Evolutionary conservation across 2,113 vertebrate species (phyloP), one percentile per base, ranked within the genome.

Genomic region (Fregetta grallaria): DNA sequence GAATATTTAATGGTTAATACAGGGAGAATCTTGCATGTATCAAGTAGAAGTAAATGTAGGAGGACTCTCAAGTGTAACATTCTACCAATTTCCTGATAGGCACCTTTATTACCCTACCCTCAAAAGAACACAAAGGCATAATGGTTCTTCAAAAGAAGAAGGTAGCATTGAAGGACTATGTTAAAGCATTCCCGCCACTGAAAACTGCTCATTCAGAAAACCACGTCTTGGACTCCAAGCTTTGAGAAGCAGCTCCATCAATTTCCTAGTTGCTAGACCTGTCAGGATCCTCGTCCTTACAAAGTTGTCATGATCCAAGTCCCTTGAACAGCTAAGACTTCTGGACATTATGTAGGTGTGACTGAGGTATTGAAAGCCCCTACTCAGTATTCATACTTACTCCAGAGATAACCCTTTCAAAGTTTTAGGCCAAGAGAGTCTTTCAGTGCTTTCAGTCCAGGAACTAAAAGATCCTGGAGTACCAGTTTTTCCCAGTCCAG

Each of bases 261-360:
- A 2, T 5, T 40, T 52, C 49, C 32, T 22, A 34, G 2, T 0
- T 87, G 65, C 63, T 23, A 86, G 8, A 47, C 34, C 34, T 19
- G 9, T 36, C 27, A 50, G 32, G 55, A 81, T 29, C 26, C 67
- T 18, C 38, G 18, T 63, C 56, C 44, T 63, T 42, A 67, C 52
- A 27, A 32, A 29, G 20, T 26, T 29, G 13, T 13, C 72, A 44
- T 0, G 0, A 38, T 7, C 36, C 34, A n/a, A 72, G 14, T 22
- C 11, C 53, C 53, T 36, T 9, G 0, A 82, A 63, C 18, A 68
- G 40, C 18, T 62, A 40, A 61, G 13, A 25, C 22, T 70, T 44
- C 34, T 67, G 63, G 42, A 10, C 22, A 7, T 32, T 16, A 49
- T 5, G 80, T 32, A 45, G 20, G 21, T 47, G 18, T 12, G 56